Conservation (phyloP, 2,888 invertebrate genomes). For the Tanytarsus gracilentus region DNA sequence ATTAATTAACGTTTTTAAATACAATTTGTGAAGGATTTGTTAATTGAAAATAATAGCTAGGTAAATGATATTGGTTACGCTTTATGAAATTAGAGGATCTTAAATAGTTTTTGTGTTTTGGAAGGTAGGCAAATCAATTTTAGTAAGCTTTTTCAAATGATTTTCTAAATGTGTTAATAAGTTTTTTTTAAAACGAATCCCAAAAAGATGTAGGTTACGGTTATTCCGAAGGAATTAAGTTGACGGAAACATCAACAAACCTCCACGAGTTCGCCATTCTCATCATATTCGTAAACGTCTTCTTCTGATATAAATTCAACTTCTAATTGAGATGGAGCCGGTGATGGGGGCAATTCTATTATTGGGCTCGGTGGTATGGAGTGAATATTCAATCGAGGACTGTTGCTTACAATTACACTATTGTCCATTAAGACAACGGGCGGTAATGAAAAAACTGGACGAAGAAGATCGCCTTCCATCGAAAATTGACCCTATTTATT, state of each 20-base stretch:
- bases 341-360: slow-evolving; percentile 54
- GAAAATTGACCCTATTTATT: slow-evolving; percentile 22
- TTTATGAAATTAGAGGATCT: no score
- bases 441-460: slow-evolving; percentile 45
- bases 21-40: not conserved
- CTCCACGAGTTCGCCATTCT: slow-evolving; percentile 36
- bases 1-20: not conserved
- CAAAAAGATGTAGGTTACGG: not conserved
- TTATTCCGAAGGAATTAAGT: not conserved
- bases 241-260: slow-evolving; percentile 36
- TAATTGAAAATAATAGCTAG: no score
- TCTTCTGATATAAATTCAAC: slow-evolving; percentile 86
- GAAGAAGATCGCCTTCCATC: slow-evolving; percentile 36
- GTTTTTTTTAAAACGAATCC: no score
- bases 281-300: slow-evolving; percentile 44
- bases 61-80: no score
- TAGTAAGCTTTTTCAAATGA: no score
- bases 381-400: slow-evolving; percentile 49
- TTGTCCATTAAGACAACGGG: slow-evolving; percentile 47
- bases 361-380: slow-evolving; percentile 49
- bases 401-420: slow-evolving; percentile 45
- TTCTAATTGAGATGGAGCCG: slow-evolving; percentile 48
- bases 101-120: not conserved
- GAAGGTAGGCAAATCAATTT: no score
- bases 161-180: no score